Evolutionary conservation across 2,888 invertebrate species (phyloP).

Genomic region (Drosophila pegasa): DNA sequence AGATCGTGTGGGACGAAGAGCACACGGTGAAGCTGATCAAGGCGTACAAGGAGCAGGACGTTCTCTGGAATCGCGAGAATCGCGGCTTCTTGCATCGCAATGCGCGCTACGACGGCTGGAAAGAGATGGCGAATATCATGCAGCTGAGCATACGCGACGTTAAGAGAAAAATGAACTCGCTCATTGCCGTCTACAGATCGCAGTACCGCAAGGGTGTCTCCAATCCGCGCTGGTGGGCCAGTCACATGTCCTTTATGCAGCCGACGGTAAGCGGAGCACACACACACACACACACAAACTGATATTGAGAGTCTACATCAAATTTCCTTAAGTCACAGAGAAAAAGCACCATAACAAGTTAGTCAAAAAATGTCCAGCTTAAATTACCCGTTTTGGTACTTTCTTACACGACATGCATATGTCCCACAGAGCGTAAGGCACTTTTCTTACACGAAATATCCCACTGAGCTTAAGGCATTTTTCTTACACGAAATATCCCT

Average conservation of each 20-base stretch:
- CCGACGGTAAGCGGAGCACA: conserved; percentile 2
- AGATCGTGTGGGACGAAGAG: conserved; percentile 16
- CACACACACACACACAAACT: background rate
- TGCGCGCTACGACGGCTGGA: conserved; percentile 17
- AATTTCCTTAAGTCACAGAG: background rate
- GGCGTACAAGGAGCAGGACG: conserved; percentile 10
- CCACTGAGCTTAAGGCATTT: too few relatives aligned
- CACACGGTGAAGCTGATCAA: conserved; percentile 17
- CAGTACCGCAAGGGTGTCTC: conserved; percentile 25
- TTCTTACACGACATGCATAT: background rate
- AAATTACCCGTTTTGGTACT: background rate
- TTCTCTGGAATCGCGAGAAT: conserved; percentile 21
- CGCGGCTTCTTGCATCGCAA: conserved; percentile 14
- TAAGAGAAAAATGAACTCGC: conserved; percentile 22
- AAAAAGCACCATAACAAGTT: background rate
- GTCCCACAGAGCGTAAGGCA: background rate
- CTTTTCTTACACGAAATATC: too few relatives aligned
- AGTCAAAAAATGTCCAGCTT: too few relatives aligned
- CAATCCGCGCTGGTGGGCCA: conserved; percentile 27
- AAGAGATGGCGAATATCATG: conserved; percentile 17
- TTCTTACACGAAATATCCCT: too few relatives aligned
- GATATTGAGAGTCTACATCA: background rate
- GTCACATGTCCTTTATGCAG: conserved; percentile 25
- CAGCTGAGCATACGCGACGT: conserved; percentile 2
- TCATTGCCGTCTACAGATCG: conserved; percentile 20